phyloP scores from a whole-genome alignment of 1,140 invertebrate species.

The Pseudomyrmex flavicornis region DNA sequence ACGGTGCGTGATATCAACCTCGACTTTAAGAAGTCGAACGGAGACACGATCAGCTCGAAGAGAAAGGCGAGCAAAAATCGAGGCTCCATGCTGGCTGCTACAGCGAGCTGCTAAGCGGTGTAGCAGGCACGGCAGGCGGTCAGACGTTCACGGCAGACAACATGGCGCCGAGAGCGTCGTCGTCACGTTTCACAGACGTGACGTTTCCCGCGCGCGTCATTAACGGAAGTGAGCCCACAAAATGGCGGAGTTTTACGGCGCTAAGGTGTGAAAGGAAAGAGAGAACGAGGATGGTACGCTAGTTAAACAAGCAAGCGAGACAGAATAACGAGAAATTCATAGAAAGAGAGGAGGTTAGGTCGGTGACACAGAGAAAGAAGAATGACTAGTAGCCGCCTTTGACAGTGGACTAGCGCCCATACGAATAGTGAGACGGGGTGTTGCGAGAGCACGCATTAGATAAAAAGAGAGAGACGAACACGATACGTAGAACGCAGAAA shows the following conservation, averaged over 20 bases:
- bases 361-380: constrained; percentile 75
- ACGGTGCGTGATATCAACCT: neutral
- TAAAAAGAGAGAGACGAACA: constrained; percentile 33
- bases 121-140: constrained; percentile 68
- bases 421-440: constrained; percentile 59
- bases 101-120: constrained; percentile 46
- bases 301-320: constrained; percentile 64
- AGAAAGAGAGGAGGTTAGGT: constrained; percentile 68
- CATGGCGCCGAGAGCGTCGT: constrained; percentile 82
- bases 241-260: constrained; percentile 81
- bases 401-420: constrained; percentile 70
- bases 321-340: constrained; percentile 59
- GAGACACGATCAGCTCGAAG: constrained; percentile 58
- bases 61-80: constrained; percentile 81
- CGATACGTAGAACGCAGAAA: constrained; percentile 43
- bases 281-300: constrained; percentile 56
- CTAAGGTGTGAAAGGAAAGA: constrained; percentile 81
- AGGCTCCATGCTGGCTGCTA: constrained; percentile 83
- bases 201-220: constrained; percentile 83
- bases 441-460: constrained; percentile 53
- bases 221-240: constrained; percentile 83
- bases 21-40: constrained; percentile 53
- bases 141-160: constrained; percentile 82
- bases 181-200: constrained; percentile 76
- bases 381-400: constrained; percentile 72